Base-by-base conservation (phyloP, 92 coral and sea anemone genomes). In the Metridium senile region DNA sequence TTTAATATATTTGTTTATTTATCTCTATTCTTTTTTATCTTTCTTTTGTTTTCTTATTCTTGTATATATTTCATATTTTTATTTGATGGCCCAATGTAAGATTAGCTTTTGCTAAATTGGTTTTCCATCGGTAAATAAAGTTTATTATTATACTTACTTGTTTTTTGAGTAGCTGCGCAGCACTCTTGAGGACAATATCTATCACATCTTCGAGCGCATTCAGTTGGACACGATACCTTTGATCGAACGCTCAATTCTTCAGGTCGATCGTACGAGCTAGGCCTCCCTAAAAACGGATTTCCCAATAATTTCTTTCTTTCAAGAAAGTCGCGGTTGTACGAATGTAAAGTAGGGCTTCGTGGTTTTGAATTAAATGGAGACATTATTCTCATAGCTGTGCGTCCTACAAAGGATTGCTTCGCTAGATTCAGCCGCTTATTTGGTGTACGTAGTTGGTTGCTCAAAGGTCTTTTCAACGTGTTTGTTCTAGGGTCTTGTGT, bases 211-310 rank as follows among this genome's bases (percentile, higher is more conserved):
- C 28, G 49, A 11, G 26, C 26, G 26, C 84, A 79, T 43, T 58
- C 69, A 18, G 72, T 0, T 11, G 84, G 84, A 46, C 84, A 79
- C 47, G 54, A 34, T 27, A 79, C 84, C 45, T 58, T 71, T 6
- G 84, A 79, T 28, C 84, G 31, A 19, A 69, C 9, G 53, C 84
- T 79, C 26, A 79, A 25, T 1, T 73, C 49, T 30, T 21, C 30
- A 1, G 35, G 8, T n/a, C 54, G 29, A n/a, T 59, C 52, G 65
- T 33, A 22, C 34, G 62, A 19, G 11, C 9, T 16, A 1, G 32
- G 33, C 49, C 64, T 58, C 23, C 21, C 3, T 19, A 54, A 9
- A 54, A 54, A 54, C 59, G 59, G 17, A 25, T 45, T 73, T 56
- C 61, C 49, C 26, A 73, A 51, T 0, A 57, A 58, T 73, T 34